Percentiles rank a stretch among this genome's conserved stretches.
Conservation (phyloP, 1,140 invertebrate genomes). For the Bombus fervidus region DNA sequence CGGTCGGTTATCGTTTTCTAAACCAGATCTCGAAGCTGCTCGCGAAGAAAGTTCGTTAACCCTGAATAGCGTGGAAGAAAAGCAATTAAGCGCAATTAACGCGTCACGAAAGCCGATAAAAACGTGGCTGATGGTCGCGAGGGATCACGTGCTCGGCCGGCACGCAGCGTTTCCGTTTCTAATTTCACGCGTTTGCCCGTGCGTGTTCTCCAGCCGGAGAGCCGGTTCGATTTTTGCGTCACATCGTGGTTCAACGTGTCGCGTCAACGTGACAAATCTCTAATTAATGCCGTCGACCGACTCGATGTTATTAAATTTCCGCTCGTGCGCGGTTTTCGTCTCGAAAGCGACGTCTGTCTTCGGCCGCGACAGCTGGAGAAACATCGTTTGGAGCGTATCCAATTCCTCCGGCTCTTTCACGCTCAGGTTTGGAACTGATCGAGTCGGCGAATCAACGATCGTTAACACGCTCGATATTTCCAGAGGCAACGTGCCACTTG, state of each 20-base stretch:
- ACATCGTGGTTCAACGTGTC: background rate
- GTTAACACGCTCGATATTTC: background rate
- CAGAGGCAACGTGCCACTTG: background rate
- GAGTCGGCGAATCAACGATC: background rate
- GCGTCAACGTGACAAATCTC: slow-evolving; percentile 25
- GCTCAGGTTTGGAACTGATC: background rate
- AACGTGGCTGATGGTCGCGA: background rate
- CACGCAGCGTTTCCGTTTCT: slow-evolving; percentile 32
- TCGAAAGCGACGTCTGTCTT: background rate
- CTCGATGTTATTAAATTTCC: slow-evolving; percentile 32
- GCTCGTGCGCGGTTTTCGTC: background rate
- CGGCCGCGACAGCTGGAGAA: background rate
- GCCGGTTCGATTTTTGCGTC: background rate
- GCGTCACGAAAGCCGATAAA: background rate
- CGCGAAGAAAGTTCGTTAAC: slow-evolving; percentile 9
- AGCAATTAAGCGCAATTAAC: slow-evolving; percentile 19
- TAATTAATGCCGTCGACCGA: slow-evolving; percentile 21
- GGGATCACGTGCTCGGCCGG: background rate
- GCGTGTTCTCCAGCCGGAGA: background rate
- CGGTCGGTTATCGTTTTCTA: background rate
- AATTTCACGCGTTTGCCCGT: slow-evolving; percentile 41
- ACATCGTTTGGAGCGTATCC: slow-evolving; percentile 12
- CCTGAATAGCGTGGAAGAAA: background rate
- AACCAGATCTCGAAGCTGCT: background rate
- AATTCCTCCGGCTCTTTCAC: background rate